Evolutionary conservation across 2,888 invertebrate species (phyloP), one percentile per base, ranked within the genome.

Genomic region (Gari tellinella): DNA sequence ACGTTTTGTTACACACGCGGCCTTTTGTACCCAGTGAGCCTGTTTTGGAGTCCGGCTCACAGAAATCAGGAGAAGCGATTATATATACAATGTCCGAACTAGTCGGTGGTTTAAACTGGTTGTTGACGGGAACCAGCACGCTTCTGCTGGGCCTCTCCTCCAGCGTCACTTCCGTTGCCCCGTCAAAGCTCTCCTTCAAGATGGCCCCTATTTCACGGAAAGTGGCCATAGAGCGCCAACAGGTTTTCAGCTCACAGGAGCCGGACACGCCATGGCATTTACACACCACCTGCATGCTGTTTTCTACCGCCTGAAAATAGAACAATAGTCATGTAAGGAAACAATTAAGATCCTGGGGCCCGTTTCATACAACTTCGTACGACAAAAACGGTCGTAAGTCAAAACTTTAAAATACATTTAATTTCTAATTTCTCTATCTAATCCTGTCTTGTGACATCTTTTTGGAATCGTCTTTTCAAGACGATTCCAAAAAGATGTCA

Each of bases 261-360:
- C 98, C 98, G 0, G 97, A 97, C 43, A 98, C 97, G 0, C 98
- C 98, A 90, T 98, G 98, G 90, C 98, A 98, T 92, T 98, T 98
- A 93, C 98, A 98, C 55, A 88, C 86, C 26, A 86, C 81, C 67
- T 85, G 81, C 96, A 97, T 97, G 76, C 95, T 94, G 37, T 95
- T 94, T 72, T 92, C 91, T 25, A 93, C 88, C 15, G 92, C 90
- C 93, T 93, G 87, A 31, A 87, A 86, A 53, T 51, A 57, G 41
- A n/a, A n/a, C n/a, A n/a, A n/a, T n/a, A n/a, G n/a, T n/a, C n/a
- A n/a, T n/a, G n/a, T n/a, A n/a, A n/a, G n/a, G n/a, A n/a, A n/a
- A n/a, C n/a, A n/a, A n/a, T n/a, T n/a, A n/a, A n/a, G n/a, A n/a
- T n/a, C n/a, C n/a, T n/a, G n/a, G n/a, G n/a, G n/a, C n/a, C n/a